A percentile compares a stretch with the other conserved stretches of the same genome.
Evolutionary conservation across 2,113 vertebrate species (phyloP).

Genomic region (Chauna torquata): DNA sequence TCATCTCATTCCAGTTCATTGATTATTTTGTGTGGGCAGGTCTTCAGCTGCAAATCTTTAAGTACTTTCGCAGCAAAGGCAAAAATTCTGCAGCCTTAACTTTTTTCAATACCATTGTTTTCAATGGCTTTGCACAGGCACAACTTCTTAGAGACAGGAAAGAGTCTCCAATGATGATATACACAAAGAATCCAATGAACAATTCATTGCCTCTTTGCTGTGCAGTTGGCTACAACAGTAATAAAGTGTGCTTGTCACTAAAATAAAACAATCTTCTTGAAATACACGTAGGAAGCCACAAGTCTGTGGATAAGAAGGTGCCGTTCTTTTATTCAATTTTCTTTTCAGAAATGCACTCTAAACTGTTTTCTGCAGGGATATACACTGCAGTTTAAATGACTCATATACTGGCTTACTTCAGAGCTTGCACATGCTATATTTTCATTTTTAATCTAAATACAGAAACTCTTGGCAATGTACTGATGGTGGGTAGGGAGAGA

Average conservation of each 20-base stretch:
- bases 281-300: background rate
- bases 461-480: background rate
- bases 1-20: background rate
- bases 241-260: slow-evolving; percentile 6
- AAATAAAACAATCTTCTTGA: background rate
- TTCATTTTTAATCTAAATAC: slow-evolving; percentile 35
- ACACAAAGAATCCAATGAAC: background rate
- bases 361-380: background rate
- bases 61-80: background rate
- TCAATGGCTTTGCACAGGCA: background rate
- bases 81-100: background rate
- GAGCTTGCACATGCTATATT: background rate
- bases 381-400: background rate
- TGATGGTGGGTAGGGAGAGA: background rate
- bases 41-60: background rate
- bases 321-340: background rate
- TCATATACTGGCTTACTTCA: background rate
- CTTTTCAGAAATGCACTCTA: background rate
- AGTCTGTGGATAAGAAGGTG: background rate
- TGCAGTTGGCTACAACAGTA: background rate
- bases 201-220: background rate
- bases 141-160: background rate
- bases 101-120: background rate
- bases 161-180: background rate
- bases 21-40: background rate